Base-by-base conservation (phyloP, 2,888 invertebrate species). In the Metellina segmentata region DNA sequence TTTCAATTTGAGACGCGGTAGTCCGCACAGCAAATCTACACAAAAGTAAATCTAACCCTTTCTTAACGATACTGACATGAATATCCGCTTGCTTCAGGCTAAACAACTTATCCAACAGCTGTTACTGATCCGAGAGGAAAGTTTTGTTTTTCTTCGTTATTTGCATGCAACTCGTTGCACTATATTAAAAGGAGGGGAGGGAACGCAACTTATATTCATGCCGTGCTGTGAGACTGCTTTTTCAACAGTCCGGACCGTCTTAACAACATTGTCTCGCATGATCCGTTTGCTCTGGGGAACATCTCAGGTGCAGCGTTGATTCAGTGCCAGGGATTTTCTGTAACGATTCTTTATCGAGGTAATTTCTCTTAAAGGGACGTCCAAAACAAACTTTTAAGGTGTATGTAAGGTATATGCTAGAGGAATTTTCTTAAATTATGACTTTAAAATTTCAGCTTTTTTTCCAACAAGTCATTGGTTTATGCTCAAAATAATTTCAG, bases 101-200 rank as follows among this genome's bases (percentile, higher is more conserved):
- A 87, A 79, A 72, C 79, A 81, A 34, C 81, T 20, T 71, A 79
- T 79, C 79, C 71, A 72, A 61, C 87, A 87, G 79, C 79, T 87
- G 87, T 69, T 83, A 51, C 8, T 81, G 79, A 87, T 70, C 51
- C 72, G 52, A 81, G 72, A 81, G 48, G 74, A 52, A 72, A 83
- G 53, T 87, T 77, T 87, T 87, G 79, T 87, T 87, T 87, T 72
- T 71, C 71, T 48, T 87, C 52, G 48, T 70, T 87, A 87, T 87
- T 87, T 87, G 87, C 87, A 87, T 87, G 71, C 78, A 86, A 78
- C 51, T 70, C 51, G 48, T 69, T 49, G 48, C 52, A 19, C 72
- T 78, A 69, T 51, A 70, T 77, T 77, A 77, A 69, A 70, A 74
- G 75, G 75, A 70, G 71, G 71, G 82, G 51, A 71, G 51, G 52